These are phyloP conservation scores for Pseudolaguvia tuberculata DNA, from an alignment of 2,113 vertebrate genomes.

Conservation along the genomic window DNA sequence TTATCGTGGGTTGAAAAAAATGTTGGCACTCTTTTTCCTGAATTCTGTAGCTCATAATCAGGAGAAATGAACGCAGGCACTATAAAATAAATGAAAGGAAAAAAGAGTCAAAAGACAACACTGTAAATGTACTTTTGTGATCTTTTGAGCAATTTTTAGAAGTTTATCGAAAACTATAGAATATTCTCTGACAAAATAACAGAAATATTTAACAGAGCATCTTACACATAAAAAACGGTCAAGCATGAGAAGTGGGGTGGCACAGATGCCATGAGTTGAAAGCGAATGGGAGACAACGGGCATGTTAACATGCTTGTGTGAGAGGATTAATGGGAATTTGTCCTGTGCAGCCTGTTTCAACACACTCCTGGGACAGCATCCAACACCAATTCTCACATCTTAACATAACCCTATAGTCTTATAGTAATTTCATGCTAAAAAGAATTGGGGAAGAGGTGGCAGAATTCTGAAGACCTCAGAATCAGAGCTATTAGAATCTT, in stretches of 20 bases:
- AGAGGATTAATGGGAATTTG: constrained; percentile 3
- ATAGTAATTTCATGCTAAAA: not conserved
- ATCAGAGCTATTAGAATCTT: no score
- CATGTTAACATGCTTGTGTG: not conserved
- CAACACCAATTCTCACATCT: not conserved
- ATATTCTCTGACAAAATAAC: no score
- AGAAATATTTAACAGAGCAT: not conserved
- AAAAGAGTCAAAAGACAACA: not conserved
- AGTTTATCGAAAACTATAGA: no score
- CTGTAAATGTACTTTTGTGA: not conserved
- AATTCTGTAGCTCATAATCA: not conserved
- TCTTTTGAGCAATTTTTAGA: not conserved
- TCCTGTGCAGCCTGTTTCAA: not conserved
- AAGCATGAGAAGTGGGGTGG: not conserved
- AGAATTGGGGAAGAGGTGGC: no score
- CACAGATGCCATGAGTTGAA: not conserved
- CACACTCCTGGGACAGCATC: not conserved
- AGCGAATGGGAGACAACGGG: no score
- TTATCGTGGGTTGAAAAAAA: constrained; percentile 11
- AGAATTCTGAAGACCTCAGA: no score
- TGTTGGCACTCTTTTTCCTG: not conserved
- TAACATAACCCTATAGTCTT: not conserved
- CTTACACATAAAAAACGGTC: not conserved
- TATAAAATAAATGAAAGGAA: no score
- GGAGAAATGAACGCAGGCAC: not conserved